A percentile compares a stretch with the other conserved stretches of the same genome.
Evolutionary conservation across 2,113 vertebrate genomes (phyloP).

Genomic region (Dermatemys mawii): DNA sequence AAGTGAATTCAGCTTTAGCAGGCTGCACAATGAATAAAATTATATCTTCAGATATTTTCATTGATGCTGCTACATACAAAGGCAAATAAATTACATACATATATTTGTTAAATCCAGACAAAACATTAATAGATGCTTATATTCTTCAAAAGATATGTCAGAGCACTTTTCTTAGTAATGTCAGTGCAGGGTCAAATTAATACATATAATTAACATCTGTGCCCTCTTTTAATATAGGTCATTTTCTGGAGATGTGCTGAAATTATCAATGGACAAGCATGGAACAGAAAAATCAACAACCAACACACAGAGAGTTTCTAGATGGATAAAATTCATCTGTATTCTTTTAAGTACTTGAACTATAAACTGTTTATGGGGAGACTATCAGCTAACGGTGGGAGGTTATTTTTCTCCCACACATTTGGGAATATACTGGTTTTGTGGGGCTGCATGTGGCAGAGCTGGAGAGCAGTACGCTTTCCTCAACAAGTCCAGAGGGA

Average conservation of each 20-base stretch:
- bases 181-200: conserved; percentile 8
- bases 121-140: not conserved
- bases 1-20: not conserved
- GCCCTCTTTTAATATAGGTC: conserved; percentile 2
- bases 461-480: not conserved
- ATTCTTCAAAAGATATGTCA: not conserved
- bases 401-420: not conserved
- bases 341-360: not conserved
- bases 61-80: not conserved
- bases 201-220: not conserved
- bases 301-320: not conserved
- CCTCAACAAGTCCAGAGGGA: not conserved
- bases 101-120: not conserved
- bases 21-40: not conserved
- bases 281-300: not conserved
- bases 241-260: conserved; percentile 5
- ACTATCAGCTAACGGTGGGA: not conserved
- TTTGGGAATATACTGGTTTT: not conserved
- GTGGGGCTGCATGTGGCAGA: not conserved
- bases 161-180: not conserved
- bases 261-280: not conserved
- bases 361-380: not conserved
- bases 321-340: not conserved
- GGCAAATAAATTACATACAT: not conserved
- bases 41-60: not conserved